Base-by-base conservation (phyloP, 2,113 vertebrate species). In the Canis aureus region DNA sequence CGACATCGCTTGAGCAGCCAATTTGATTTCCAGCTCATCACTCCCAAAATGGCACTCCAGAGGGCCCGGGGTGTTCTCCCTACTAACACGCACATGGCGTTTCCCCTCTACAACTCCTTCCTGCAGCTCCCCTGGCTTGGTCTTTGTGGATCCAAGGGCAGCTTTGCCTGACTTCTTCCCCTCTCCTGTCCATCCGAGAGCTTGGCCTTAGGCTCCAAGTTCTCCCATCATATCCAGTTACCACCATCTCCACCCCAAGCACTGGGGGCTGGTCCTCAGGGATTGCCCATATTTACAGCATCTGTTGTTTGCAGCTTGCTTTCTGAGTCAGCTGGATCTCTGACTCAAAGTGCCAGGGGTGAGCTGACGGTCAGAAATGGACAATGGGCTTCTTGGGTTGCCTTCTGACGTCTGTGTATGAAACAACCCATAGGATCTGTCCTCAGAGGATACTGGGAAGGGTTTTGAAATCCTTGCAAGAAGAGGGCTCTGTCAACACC, bases 391-490 rank as follows among this genome's bases (percentile, higher is more conserved):
- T 66, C 71, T 29, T 53, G 60, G 78, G 67, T n/a, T 78, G 64
- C 35, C 62, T 35, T 76, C 35, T 80, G 74, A 66, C 8, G 0
- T 89, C 25, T 12, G 78, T 43, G 60, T 93, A 53, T 53, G 43
- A 93, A 73, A 79, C 5, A 69, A 60, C 25, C 51, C 73, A 10
- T 11, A 60, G 81, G 60, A 59, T 38, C 3, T 83, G 74, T 62
- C 80, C n/a, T 64, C 55, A n/a, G 15, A 78, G 17, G 49, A 81
- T 19, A 69, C 38, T 12, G 32, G 57, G 9, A 35, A 60, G 25
- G 35, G 59, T 76, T 84, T 23, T 93, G 57, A 95, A 90, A 80
- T 62, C 78, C 87, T 66, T 35, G 19, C 43, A 62, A 89, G 73
- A 88, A 83, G 51, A 81, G 25, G 27, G 53, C 60, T 53, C 32